Percentiles rank a stretch among this genome's conserved stretches.
These are phyloP conservation scores for Glaucomys volans DNA, from an alignment of 2,113 vertebrate species.

Conservation along the genomic window DNA sequence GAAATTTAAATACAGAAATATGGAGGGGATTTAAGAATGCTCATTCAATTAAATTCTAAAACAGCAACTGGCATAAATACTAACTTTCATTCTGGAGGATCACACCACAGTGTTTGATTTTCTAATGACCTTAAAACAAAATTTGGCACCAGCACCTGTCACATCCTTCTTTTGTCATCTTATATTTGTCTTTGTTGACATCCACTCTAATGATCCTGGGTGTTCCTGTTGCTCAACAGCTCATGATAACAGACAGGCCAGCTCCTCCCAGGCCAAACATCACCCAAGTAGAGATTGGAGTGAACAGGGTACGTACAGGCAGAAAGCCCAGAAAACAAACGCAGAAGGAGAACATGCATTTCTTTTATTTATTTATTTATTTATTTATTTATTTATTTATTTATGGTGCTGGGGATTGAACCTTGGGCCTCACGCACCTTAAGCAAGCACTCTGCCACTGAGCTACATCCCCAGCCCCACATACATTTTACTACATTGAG, in stretches of 20 bases:
- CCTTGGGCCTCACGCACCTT: background rate
- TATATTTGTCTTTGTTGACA: constrained; percentile 70
- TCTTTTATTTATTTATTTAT: too few relatives aligned
- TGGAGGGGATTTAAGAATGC: constrained; percentile 10
- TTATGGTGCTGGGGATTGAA: background rate
- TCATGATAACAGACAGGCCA: constrained; percentile 65
- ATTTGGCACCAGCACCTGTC: constrained; percentile 66
- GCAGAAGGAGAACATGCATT: background rate
- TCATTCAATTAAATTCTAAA: constrained; percentile 1
- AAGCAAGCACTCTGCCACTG: background rate
- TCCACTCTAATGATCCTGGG: constrained; percentile 63
- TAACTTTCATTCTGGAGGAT: background rate
- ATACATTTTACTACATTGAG: background rate
- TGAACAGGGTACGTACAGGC: constrained; percentile 22
- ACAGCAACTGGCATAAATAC: background rate
- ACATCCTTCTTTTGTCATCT: constrained; percentile 61
- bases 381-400: background rate
- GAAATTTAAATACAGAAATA: background rate
- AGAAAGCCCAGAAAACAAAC: background rate
- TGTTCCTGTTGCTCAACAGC: constrained; percentile 65
- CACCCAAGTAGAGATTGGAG: constrained; percentile 47
- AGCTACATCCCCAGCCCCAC: background rate
- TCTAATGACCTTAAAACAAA: constrained; percentile 75
- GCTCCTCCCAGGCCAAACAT: constrained; percentile 72
- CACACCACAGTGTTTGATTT: constrained; percentile 64